Evolutionary conservation across 2,113 vertebrate genomes (phyloP).

Genomic region (Brachyhypopomus gauderio): DNA sequence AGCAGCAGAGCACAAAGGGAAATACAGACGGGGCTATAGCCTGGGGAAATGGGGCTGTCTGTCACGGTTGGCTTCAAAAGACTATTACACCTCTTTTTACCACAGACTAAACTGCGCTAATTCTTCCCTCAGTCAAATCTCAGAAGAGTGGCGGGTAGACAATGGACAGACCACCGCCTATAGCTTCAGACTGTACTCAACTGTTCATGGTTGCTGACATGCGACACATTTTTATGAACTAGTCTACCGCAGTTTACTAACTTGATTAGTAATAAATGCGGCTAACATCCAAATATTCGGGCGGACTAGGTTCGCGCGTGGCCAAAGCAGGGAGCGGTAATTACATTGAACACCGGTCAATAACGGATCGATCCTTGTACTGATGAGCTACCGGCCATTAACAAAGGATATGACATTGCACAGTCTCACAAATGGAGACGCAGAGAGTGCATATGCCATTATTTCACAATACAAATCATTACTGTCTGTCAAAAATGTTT

Average conservation of each 20-base stretch:
- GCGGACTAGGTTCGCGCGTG: background rate
- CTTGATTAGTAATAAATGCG: background rate
- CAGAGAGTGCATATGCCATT: background rate
- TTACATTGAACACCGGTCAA: background rate
- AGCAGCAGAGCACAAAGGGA: constrained; percentile 65
- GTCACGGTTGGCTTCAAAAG: constrained; percentile 58
- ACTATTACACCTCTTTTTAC: constrained; percentile 30
- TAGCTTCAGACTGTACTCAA: constrained; percentile 2
- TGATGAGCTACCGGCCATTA: constrained; percentile 36
- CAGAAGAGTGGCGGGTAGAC: constrained; percentile 27
- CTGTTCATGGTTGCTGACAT: constrained; percentile 7
- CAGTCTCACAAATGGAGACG: background rate
- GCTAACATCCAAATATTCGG: background rate
- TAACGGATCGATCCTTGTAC: background rate
- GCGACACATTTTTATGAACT: constrained; percentile 17
- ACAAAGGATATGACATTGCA: constrained; percentile 58
- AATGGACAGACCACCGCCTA: constrained; percentile 38
- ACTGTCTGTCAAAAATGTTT: background rate
- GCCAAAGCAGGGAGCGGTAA: no score
- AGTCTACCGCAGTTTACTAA: background rate
- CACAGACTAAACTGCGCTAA: background rate
- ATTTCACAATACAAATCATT: background rate
- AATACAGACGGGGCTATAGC: constrained; percentile 42
- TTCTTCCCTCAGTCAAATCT: constrained; percentile 14
- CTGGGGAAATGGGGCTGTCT: constrained; percentile 57